These are phyloP conservation scores for Pipistrellus pygmaeus DNA, from an alignment of 2,797 vertebrate genomes.

Conservation along the genomic window DNA sequence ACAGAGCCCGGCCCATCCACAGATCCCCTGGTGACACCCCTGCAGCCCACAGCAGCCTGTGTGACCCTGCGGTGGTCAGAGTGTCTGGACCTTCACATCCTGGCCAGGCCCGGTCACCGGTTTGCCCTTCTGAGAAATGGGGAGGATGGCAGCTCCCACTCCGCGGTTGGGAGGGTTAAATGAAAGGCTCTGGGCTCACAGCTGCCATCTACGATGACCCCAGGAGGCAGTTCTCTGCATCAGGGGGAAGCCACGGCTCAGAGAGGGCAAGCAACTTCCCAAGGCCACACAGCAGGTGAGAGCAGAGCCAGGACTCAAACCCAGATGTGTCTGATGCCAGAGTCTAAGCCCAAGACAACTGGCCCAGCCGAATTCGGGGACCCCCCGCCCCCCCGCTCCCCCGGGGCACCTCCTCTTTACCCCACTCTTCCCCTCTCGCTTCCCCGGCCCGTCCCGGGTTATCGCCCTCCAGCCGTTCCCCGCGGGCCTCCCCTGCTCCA, in stretches of 20 bases:
- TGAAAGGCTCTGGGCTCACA: not conserved
- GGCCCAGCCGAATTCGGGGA: not conserved
- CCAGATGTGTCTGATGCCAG: not conserved
- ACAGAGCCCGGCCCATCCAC: not conserved
- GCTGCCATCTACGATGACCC: not conserved
- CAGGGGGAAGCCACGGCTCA: not conserved
- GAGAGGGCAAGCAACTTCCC: not conserved
- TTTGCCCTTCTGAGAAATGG: not conserved
- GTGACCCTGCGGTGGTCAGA: not conserved
- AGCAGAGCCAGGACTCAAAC: constrained; percentile 15
- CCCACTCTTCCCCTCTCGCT: accelerated
- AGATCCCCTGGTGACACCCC: not conserved
- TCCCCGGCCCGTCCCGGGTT: not conserved
- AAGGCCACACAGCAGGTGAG: not conserved
- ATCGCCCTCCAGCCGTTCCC: not conserved
- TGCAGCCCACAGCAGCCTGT: not conserved
- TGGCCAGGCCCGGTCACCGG: not conserved
- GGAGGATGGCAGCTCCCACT: not conserved
- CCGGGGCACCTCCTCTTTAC: not conserved
- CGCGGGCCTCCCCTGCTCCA: not conserved
- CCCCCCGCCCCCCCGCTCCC: not conserved
- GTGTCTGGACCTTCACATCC: not conserved
- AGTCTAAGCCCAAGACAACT: not conserved
- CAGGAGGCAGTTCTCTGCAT: not conserved
- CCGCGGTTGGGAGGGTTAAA: not conserved